These are phyloP conservation scores for Festucalex cinctus DNA, from an alignment of 2,113 vertebrate genomes.

Conservation along the genomic window DNA sequence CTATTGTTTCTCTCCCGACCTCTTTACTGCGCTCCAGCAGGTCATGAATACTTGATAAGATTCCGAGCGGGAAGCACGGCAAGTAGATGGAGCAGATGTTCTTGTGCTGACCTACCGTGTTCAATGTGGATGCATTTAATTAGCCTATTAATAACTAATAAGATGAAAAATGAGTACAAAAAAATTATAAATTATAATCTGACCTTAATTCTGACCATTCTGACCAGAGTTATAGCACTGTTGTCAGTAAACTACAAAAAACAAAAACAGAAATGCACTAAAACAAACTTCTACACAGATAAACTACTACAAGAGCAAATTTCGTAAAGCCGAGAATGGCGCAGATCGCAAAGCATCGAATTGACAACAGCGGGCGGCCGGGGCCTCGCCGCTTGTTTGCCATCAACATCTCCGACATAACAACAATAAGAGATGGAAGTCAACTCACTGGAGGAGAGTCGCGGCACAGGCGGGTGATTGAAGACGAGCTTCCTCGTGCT, in stretches of 20 bases:
- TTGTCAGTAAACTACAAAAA: too few relatives aligned
- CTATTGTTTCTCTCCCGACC: neutral
- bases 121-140: slow-evolving; percentile 23
- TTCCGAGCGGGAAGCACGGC: slow-evolving; percentile 32
- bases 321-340: too few relatives aligned
- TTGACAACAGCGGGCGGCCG: neutral
- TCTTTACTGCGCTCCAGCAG: slow-evolving; percentile 10
- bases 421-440: neutral
- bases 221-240: too few relatives aligned
- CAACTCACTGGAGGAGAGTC: neutral
- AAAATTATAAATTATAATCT: too few relatives aligned
- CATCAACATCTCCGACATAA: too few relatives aligned
- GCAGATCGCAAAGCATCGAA: too few relatives aligned
- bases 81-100: slow-evolving; percentile 23
- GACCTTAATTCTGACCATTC: too few relatives aligned
- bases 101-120: slow-evolving; percentile 3
- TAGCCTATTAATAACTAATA: neutral
- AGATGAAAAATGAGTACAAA: neutral
- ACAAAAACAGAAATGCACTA: neutral
- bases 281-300: neutral
- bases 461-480: neutral
- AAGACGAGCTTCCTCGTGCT: neutral
- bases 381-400: neutral
- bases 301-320: neutral
- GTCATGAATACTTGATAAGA: slow-evolving; percentile 47